Conservation (phyloP, 2,113 vertebrate species). For the Marcusenius ussheri region DNA sequence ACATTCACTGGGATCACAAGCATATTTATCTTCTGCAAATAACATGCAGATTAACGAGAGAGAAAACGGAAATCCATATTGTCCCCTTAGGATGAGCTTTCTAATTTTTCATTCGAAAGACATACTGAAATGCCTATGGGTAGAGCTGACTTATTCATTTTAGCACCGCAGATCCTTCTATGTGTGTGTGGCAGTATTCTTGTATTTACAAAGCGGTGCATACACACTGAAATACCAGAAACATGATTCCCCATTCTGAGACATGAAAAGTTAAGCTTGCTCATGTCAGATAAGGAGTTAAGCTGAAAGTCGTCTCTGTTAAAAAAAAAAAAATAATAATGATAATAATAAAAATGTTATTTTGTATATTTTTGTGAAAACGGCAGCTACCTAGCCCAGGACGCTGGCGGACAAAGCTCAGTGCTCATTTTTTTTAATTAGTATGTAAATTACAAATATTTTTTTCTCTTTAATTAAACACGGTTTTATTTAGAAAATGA, state of each 20-base stretch:
- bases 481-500: background rate
- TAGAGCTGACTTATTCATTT: background rate
- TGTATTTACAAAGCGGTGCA: background rate
- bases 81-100: constrained; percentile 18
- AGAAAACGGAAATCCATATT: constrained; percentile 6
- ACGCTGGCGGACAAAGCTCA: background rate
- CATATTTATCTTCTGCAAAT: constrained; percentile 22
- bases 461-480: background rate
- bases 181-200: background rate
- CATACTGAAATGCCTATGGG: constrained; percentile 18
- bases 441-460: background rate
- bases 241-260: background rate
- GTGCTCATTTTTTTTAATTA: background rate
- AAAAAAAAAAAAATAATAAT: background rate
- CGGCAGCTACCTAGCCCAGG: background rate
- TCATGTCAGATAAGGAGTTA: background rate
- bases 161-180: background rate
- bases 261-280: background rate
- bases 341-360: background rate
- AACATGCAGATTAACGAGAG: constrained; percentile 7
- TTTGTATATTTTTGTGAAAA: background rate
- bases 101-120: constrained; percentile 23
- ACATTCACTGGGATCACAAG: constrained; percentile 6
- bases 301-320: background rate
- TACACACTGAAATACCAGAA: background rate